phyloP scores from a whole-genome alignment of 2,113 vertebrate species.

The Eulemur macaco region DNA sequence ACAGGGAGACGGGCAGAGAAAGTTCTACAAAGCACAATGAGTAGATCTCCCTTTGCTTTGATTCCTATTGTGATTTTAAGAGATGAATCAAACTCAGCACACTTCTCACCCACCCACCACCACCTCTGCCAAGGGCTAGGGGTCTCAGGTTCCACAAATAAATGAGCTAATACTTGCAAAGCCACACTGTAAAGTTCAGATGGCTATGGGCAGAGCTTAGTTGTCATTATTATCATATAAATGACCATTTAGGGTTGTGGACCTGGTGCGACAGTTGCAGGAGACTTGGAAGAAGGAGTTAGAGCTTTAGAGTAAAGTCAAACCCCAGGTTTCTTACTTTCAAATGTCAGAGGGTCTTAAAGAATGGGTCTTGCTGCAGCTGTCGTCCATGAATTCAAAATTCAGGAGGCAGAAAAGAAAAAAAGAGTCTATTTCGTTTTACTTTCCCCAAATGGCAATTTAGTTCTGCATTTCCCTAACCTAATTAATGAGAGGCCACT shows the following conservation, averaged over 20 bases:
- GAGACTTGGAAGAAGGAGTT: conserved; percentile 10
- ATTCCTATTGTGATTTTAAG: conserved; percentile 67
- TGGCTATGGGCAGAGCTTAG: neutral
- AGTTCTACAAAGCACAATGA: neutral
- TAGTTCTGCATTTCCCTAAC: conserved; percentile 45
- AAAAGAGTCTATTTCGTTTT: neutral
- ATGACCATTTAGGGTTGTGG: conserved; percentile 45
- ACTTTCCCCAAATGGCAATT: neutral
- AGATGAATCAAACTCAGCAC: conserved; percentile 67
- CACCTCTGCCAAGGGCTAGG: neutral
- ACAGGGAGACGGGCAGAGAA: neutral
- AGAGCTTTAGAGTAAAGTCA: conserved; percentile 46
- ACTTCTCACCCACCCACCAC: neutral
- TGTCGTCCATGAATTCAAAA: conserved; percentile 59
- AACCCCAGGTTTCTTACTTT: conserved; percentile 52
- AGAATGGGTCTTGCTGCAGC: conserved; percentile 23
- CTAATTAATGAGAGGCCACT: conserved; percentile 59
- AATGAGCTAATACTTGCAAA: conserved; percentile 9
- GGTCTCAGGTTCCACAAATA: conserved; percentile 68
- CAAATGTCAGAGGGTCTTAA: conserved; percentile 29
- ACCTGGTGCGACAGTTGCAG: neutral
- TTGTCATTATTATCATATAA: neutral
- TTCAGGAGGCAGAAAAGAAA: neutral
- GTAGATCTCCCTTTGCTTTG: neutral
- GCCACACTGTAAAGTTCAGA: neutral